phyloP scores from a whole-genome alignment of 2,888 invertebrate species.

The Trissoscelio sp. region DNA sequence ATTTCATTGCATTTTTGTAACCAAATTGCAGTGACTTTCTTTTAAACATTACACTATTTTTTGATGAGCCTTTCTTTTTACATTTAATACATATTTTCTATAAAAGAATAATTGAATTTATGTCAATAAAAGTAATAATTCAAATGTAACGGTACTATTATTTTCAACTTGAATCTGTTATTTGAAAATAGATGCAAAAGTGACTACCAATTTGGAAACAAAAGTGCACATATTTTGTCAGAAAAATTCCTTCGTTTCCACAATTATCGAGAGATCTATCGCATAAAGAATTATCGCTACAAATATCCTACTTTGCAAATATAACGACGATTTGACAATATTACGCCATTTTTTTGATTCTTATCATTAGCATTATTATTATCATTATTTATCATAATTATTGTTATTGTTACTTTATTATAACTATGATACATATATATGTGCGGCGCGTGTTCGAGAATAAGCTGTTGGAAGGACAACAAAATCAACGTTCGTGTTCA shows the following conservation, averaged over 20 bases:
- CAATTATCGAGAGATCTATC: conserved; percentile 67
- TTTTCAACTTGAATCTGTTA: no score
- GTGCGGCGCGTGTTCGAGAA: conserved; percentile 65
- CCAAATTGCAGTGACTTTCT: not conserved
- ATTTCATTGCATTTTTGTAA: conserved; percentile 9
- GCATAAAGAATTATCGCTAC: conserved; percentile 67
- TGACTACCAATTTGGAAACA: not conserved
- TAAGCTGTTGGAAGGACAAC: conserved; percentile 67
- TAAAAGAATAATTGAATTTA: not conserved
- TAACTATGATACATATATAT: conserved; percentile 64
- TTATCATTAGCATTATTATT: conserved; percentile 62
- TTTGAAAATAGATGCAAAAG: no score
- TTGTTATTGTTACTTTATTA: conserved; percentile 65
- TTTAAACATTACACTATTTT: no score
- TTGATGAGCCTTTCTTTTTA: no score
- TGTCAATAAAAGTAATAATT: no score
- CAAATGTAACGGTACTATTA: no score
- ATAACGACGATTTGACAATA: conserved; percentile 69
- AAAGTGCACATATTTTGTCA: conserved; percentile 34
- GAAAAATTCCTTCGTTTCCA: conserved; percentile 37
- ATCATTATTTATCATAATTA: conserved; percentile 66
- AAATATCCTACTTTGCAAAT: conserved; percentile 67
- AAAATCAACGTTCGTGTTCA: conserved; percentile 53
- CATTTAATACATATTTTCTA: no score
- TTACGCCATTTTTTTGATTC: conserved; percentile 64